Percentiles rank a stretch among this genome's conserved stretches.
phyloP scores from a whole-genome alignment of 2,888 invertebrate genomes.

The Phalangium opilio region DNA sequence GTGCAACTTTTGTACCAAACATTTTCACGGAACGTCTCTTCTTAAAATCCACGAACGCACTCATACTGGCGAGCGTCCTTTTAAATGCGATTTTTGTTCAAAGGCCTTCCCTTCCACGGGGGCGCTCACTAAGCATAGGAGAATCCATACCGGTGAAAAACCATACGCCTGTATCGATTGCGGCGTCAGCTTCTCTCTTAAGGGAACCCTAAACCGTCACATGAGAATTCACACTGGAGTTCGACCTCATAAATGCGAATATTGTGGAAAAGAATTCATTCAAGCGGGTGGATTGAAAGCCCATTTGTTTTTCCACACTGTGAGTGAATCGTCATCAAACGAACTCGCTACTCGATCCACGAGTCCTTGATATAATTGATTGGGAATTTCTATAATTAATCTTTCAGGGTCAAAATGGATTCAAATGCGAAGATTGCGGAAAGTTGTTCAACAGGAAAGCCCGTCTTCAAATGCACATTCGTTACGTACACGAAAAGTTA shows the following conservation, averaged over 20 bases:
- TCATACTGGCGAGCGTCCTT: slow-evolving; percentile 39
- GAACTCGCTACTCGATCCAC: too few relatives aligned
- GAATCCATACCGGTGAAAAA: slow-evolving; percentile 26
- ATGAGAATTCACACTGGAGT: slow-evolving; percentile 49
- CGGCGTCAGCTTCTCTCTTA: slow-evolving; percentile 51
- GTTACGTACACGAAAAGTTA: slow-evolving; percentile 47
- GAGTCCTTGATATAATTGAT: too few relatives aligned
- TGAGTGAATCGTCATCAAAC: too few relatives aligned
- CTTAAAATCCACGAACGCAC: slow-evolving; percentile 46
- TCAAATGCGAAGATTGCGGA: slow-evolving; percentile 45
- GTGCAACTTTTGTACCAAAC: slow-evolving; percentile 48
- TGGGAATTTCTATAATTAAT: too few relatives aligned
- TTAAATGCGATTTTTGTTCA: slow-evolving; percentile 25
- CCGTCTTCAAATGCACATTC: slow-evolving; percentile 39
- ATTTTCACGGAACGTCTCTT: slow-evolving; percentile 45
- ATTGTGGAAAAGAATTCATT: slow-evolving; percentile 65
- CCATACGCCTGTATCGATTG: slow-evolving; percentile 19
- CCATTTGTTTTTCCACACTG: slow-evolving; percentile 56
- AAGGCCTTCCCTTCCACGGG: slow-evolving; percentile 26
- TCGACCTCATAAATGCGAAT: slow-evolving; percentile 42
- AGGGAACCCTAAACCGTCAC: slow-evolving; percentile 65
- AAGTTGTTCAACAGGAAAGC: slow-evolving; percentile 39
- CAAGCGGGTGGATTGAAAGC: slow-evolving; percentile 62
- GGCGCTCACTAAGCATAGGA: slow-evolving; percentile 26
- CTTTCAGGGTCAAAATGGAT: slow-evolving; percentile 41